Percentiles rank a stretch among this genome's conserved stretches.
Conservation (phyloP, 2,797 vertebrate genomes). For the Muraenolepis orangiensis region DNA sequence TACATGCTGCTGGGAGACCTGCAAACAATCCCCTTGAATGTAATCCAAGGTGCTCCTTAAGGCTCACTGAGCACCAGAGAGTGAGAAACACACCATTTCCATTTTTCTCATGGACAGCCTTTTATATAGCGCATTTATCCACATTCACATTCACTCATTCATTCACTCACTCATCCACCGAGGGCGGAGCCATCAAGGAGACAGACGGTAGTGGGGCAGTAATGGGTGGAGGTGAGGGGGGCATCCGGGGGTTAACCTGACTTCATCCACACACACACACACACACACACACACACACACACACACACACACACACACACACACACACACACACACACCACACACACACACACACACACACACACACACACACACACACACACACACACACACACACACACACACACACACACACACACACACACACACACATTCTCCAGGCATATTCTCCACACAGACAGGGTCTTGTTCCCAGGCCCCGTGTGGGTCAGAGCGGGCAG, state of each 20-base stretch:
- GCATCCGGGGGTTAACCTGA: slow-evolving; percentile 55
- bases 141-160: too few relatives aligned
- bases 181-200: too few relatives aligned
- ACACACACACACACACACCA: slow-evolving; percentile 57
- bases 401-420: too few relatives aligned
- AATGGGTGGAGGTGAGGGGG: slow-evolving; percentile 17
- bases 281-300: too few relatives aligned
- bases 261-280: slow-evolving; percentile 59
- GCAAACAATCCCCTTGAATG: not conserved
- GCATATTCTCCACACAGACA: slow-evolving; percentile 51
- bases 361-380: too few relatives aligned
- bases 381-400: slow-evolving; percentile 56
- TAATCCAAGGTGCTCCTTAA: not conserved
- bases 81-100: too few relatives aligned
- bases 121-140: too few relatives aligned
- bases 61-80: not conserved
- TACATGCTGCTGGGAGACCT: slow-evolving; percentile 5
- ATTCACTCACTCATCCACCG: too few relatives aligned
- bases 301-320: too few relatives aligned
- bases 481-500: slow-evolving; percentile 54
- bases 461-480: slow-evolving; percentile 59
- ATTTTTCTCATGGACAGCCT: too few relatives aligned
- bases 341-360: slow-evolving; percentile 61
- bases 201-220: too few relatives aligned
- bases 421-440: not conserved